Evolutionary conservation across 2,113 vertebrate genomes (phyloP), one percentile per base, ranked within the genome.

Genomic region (Prochilodus magdalenae): DNA sequence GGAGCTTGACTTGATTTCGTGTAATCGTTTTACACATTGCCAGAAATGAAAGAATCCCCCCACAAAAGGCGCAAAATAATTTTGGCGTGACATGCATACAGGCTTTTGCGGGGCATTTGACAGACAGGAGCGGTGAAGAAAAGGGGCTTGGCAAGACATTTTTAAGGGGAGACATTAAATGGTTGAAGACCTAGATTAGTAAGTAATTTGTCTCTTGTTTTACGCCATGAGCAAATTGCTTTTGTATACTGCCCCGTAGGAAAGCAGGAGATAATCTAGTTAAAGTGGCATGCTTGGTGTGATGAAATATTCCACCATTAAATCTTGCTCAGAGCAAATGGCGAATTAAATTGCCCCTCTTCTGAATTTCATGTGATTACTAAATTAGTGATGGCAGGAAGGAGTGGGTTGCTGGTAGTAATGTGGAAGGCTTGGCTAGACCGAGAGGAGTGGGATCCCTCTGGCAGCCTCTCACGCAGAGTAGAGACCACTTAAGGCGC

Each of bases 141-240:
- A 80, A 83, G 67, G 62, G 47, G 72, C 47, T 75, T 84, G 82
- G 77, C 78, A 75, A 83, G 80, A 77, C 73, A 40, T 57, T 80
- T 90, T 86, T 74, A 83, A 86, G 70, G 47, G 30, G 69, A 87
- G 82, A 83, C 80, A 81, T 87, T 83, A 87, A 88, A 86, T 82
- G 81, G 87, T 84, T 85, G 84, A 88, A 87, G 87, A 86, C 86
- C 83, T 85, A 88, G 85, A 86, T 88, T 87, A 85, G 86, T 87
- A 87, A 86, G 85, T 85, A 77, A 89, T 90, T 86, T 85, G 79
- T 84, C 77, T 84, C 76, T 83, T 87, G 85, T 85, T 88, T 87
- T 85, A 77, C 79, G 81, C 84, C 78, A 77, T 18, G 62, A 87
- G 79, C 87, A 85, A 85, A 86, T 86, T 85, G 77, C 83, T 85